Evolutionary conservation across 2,888 invertebrate genomes (phyloP).

Genomic region (Lasioglossum lativentre): DNA sequence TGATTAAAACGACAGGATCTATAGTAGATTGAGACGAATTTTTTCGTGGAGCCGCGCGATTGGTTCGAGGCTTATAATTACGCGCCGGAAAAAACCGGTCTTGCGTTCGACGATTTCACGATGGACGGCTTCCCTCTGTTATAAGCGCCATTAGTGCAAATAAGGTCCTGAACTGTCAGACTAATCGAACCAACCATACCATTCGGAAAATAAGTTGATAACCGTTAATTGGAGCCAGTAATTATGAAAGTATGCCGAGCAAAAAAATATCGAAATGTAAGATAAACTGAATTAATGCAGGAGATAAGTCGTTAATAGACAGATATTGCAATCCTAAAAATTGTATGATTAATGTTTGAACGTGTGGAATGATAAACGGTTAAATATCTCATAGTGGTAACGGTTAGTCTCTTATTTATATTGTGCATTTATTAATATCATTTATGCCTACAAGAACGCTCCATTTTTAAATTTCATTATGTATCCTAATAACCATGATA

Average conservation of each 20-base stretch:
- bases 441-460: too few relatives aligned
- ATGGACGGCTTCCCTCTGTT: conserved; percentile 61
- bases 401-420: background rate
- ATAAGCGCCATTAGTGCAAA: conserved; percentile 70
- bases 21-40: conserved; percentile 51
- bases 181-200: conserved; percentile 58
- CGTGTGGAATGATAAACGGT: background rate
- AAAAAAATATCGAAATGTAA: background rate
- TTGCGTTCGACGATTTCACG: conserved; percentile 62
- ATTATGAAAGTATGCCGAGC: background rate
- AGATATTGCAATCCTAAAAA: background rate
- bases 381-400: background rate
- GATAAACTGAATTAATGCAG: background rate
- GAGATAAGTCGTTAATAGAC: background rate
- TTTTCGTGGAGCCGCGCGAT: conserved; percentile 64
- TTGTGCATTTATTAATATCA: too few relatives aligned
- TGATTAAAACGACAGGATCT: conserved; percentile 54
- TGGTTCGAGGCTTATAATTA: conserved; percentile 73
- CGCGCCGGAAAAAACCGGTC: conserved; percentile 71
- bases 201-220: conserved; percentile 30
- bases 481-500: background rate
- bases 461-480: background rate
- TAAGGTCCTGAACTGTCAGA: conserved; percentile 55
- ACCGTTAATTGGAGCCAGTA: conserved; percentile 38
- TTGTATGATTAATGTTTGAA: background rate